Evolutionary conservation across 2,797 vertebrate species (phyloP), one percentile per base, ranked within the genome.

Genomic region (Tamandua tetradactyla): DNA sequence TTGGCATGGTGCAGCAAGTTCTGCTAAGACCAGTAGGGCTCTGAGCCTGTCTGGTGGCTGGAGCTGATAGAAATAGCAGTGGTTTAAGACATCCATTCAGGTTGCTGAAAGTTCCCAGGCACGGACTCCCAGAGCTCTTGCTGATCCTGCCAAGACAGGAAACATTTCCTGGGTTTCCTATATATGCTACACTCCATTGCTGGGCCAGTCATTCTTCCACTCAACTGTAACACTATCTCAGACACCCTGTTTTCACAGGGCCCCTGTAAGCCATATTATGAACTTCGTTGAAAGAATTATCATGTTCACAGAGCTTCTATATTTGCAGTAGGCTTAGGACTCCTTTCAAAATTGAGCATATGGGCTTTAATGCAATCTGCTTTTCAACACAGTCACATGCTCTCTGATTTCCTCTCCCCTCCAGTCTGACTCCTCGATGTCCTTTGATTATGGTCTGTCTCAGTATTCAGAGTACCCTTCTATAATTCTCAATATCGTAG

Each of bases 311-410:
- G 37, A 91, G 82, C 75, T 57, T n/a, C 78, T 83, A 44, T 93
- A 17, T 95, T 94, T 93, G 59, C 64, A 91, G 57, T 57, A 72
- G 78, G 59, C 71, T 96, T 91, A 95, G 89, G 55, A 69, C 22
- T 94, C 44, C 71, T 61, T 92, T 64, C 82, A 72, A 81, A 72
- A 81, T 90, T 72, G 64, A 84, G 68, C 44, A 22, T 42, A 55
- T 1, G 0, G 68, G 83, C 79, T 84, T 87, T 83, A 78, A 72
- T 40, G 32, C 0, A 0, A 57, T 85, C 79, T 94, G 88, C 85
- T 89, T 83, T 66, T 79, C 59, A 62, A 75, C 20, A 49, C 52
- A 55, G 35, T 76, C 47, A 23, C 23, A 5, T 32, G 27, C 25
- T 57, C 61, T 81, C 32, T 44, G 8, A n/a, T 27, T 68, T 30